phyloP scores from a whole-genome alignment of 2,113 vertebrate species.

The Erythrolamprus reginae region DNA sequence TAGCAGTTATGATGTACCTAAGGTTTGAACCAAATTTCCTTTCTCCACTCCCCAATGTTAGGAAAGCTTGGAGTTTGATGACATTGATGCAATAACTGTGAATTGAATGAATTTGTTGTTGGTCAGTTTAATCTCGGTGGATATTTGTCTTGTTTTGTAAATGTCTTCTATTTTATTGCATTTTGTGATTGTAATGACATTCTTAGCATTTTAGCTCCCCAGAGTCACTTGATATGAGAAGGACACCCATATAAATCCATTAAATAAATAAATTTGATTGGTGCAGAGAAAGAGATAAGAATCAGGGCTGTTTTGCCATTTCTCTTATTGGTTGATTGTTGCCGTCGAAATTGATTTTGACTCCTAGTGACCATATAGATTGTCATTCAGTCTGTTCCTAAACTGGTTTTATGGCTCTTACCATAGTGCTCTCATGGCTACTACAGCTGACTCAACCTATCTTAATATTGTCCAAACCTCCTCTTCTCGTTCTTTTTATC shows the following conservation, averaged over 20 bases:
- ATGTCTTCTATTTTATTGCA: not conserved
- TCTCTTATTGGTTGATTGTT: not conserved
- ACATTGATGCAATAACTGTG: not conserved
- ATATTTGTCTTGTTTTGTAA: not conserved
- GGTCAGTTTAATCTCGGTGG: not conserved
- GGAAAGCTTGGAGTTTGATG: not conserved
- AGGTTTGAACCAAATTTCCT: not conserved
- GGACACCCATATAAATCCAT: not conserved
- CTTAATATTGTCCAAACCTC: not conserved
- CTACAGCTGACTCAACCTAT: not conserved
- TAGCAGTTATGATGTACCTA: not conserved
- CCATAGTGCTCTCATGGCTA: not conserved
- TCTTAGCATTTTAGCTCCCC: not conserved
- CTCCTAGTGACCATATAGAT: not conserved
- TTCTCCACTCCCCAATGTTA: not conserved
- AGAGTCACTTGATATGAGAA: not conserved
- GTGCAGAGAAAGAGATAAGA: not conserved
- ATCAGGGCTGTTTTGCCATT: not conserved
- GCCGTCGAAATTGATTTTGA: not conserved
- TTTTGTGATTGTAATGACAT: not conserved
- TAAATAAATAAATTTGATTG: not conserved
- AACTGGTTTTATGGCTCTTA: not conserved
- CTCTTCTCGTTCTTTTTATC: not conserved
- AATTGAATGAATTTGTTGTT: not conserved
- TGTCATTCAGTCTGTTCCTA: not conserved